phyloP scores from a whole-genome alignment of 2,797 vertebrate species.

The Eupleurogrammus muticus region DNA sequence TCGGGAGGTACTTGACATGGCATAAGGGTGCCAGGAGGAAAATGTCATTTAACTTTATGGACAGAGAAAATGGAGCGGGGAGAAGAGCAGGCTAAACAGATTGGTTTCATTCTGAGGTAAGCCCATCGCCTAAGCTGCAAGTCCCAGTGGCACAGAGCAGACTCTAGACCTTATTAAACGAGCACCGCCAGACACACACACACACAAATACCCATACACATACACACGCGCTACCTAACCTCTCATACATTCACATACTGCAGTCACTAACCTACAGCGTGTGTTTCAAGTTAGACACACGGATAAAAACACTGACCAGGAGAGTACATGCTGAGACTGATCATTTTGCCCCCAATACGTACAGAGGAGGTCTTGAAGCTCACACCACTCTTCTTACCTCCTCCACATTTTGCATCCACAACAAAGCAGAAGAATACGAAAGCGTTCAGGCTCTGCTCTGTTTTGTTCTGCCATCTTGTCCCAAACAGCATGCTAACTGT shows the following conservation, averaged over 20 bases:
- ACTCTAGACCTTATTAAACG: slow-evolving; percentile 85
- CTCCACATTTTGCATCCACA: slow-evolving; percentile 79
- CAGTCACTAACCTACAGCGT: slow-evolving; percentile 6
- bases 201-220: slow-evolving; percentile 58
- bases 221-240: slow-evolving; percentile 24
- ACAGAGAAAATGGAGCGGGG: slow-evolving; percentile 80
- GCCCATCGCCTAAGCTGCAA: slow-evolving; percentile 75
- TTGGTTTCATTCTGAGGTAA: slow-evolving; percentile 87
- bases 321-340: slow-evolving; percentile 23
- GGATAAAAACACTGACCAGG: slow-evolving; percentile 22
- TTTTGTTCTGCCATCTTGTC: slow-evolving; percentile 75
- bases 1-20: slow-evolving; percentile 73
- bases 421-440: slow-evolving; percentile 75
- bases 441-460: slow-evolving; percentile 61
- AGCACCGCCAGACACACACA: slow-evolving; percentile 71
- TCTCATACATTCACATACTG: slow-evolving; percentile 6
- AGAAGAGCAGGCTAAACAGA: slow-evolving; percentile 84
- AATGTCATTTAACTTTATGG: slow-evolving; percentile 84
- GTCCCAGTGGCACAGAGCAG: slow-evolving; percentile 82
- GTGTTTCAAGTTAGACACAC: slow-evolving; percentile 26
- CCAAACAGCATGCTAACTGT: slow-evolving; percentile 65
- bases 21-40: slow-evolving; percentile 73
- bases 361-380: slow-evolving; percentile 49
- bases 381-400: slow-evolving; percentile 73
- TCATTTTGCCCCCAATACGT: not conserved